Evolutionary conservation across 2,797 vertebrate species (phyloP), one percentile per base, ranked within the genome.

Genomic region (Pogoniulus pusillus): DNA sequence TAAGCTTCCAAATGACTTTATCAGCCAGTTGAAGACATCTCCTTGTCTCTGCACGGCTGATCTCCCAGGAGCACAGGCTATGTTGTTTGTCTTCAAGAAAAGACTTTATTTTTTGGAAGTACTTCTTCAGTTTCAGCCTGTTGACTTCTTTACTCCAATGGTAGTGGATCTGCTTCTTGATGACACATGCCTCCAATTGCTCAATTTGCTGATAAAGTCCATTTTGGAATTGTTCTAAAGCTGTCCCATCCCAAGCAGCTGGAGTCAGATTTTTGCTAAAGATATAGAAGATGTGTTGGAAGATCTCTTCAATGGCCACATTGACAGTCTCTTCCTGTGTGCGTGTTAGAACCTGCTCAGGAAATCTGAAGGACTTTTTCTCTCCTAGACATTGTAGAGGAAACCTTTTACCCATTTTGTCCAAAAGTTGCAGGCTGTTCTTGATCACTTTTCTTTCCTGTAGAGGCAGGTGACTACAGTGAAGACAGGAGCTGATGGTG

Each of bases 21-120:
- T 41, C 72, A 32, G 96, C 89, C 80, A 95, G 0, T 12, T 73
- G 62, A 82, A 97, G 95, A 90, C 96, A 96, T 77, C 7, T 93
- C 49, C 82, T 75, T 18, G 94, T 80, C 93, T 97, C 96, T 47
- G 16, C 77, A 16, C n/a, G 91, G 65, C 96, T 96, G 20, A 95
- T 60, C 45, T 86, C 94, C 97, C 96, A 97, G 84, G 97, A 96
- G 69, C 97, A 97, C n/a, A 35, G n/a, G 68, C 93, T 91, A 4
- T 96, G 92, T 16, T 77, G 6, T 26, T 92, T 95, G 55, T 72
- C 73, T 75, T 80, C 39, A 62, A 97, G 91, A 82, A 96, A 97
- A 60, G 12, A 59, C 24, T 58, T 10, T 9, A 97, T 84, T 62
- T 83, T 94, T 27, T 18, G 5, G 69, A 97, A 97, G 17, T 97